Evolutionary conservation across 2,113 vertebrate genomes (phyloP).

Genomic region (Machaerirhynchus nigripectus): DNA sequence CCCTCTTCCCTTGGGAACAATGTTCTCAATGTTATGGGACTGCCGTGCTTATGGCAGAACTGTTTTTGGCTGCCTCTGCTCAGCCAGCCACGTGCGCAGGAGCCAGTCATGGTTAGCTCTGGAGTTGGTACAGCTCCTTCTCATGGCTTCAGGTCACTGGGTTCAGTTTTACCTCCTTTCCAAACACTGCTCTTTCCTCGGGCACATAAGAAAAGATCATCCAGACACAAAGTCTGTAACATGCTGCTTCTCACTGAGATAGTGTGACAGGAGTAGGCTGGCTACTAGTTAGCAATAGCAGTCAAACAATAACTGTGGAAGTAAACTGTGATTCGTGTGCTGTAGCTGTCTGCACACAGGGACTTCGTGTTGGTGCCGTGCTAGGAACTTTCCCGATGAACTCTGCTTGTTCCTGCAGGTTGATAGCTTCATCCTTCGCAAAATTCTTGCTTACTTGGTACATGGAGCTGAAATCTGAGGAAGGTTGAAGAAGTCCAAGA

Average conservation of each 20-base stretch:
- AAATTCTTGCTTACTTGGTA: background rate
- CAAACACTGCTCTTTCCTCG: background rate
- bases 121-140: background rate
- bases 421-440: background rate
- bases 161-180: background rate
- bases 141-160: background rate
- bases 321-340: background rate
- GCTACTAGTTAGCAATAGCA: background rate
- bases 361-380: accelerated
- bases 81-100: accelerated
- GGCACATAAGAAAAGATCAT: background rate
- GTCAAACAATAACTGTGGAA: background rate
- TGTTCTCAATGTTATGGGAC: background rate
- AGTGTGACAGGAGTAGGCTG: background rate
- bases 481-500: background rate
- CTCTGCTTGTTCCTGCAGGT: background rate
- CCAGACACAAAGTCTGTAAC: accelerated
- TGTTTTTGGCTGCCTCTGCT: background rate
- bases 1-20: background rate
- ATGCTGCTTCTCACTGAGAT: background rate
- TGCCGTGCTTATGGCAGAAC: background rate
- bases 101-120: background rate
- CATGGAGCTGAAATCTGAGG: background rate
- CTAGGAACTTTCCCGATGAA: background rate
- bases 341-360: background rate